Base-by-base conservation (phyloP, 2,113 vertebrate species). In the Petrocephalus microphthalmus region DNA sequence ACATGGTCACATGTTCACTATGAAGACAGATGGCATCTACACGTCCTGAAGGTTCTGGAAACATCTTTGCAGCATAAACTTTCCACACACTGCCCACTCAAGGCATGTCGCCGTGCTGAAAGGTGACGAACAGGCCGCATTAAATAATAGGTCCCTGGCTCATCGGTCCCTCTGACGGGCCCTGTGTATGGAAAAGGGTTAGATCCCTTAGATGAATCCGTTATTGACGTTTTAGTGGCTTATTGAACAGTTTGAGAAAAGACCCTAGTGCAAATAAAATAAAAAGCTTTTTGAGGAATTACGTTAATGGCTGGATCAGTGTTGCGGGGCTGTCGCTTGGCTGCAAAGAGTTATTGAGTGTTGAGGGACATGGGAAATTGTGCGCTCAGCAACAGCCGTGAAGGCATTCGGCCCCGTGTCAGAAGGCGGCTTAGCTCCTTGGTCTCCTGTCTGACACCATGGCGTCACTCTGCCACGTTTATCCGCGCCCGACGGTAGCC, bases 1-100 rank as follows among this genome's bases (percentile, higher is more conserved):
- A 5, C 37, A 25, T 33, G 57, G 64, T 51, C 45, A 42, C 86
- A 67, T 87, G 13, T 7, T 78, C 10, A 20, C 15, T 74, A n/a
- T 19, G 29, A 64, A 52, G 64, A 87, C 86, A 74, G 86, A 87
- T 71, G 86, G 86, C 86, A 15, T 47, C 37, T 25, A 47, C 45
- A 47, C 45, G 17, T 51, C 17, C 17, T 49, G 8, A 64, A 81
- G 45, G 33, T 37, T 53, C 67, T 20, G 15, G 87, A 71, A 88
- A 51, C 29, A 71, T 81, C 87, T 54, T 54, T 25, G 52, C 51
- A 81, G 87, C 19, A 25, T 51, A 29, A 25, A 54, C 52, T n/a
- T 53, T 29, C 49, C 37, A 47, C 45, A 52, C 47, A 19, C 49
- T 51, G 49, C n/a, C 64, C 22, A 15, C 49, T 19, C 29, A 49